Conservation (phyloP, 2,888 invertebrate species). For the Sminthurides aquaticus region DNA sequence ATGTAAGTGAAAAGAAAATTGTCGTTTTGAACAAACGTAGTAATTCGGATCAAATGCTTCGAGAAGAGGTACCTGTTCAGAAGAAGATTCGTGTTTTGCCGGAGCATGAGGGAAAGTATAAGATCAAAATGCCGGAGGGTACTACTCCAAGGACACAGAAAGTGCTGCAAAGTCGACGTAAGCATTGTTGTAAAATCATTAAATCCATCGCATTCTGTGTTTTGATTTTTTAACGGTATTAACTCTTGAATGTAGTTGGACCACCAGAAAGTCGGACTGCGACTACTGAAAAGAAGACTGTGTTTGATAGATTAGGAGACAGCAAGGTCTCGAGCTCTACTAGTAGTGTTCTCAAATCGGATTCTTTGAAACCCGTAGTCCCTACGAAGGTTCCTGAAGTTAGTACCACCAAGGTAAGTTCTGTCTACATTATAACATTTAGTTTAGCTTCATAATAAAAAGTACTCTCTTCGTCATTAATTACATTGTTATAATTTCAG, state of each 20-base stretch:
- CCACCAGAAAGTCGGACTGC: neutral
- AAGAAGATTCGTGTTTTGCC: conserved; percentile 48
- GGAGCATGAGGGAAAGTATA: conserved; percentile 54
- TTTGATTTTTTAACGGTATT: neutral
- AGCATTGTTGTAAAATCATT: neutral
- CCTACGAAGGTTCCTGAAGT: no score
- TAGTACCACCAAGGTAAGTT: no score
- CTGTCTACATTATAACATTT: no score
- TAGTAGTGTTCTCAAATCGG: conserved; percentile 11
- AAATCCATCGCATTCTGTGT: neutral
- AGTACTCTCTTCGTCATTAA: no score
- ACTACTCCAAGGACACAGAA: conserved; percentile 48
- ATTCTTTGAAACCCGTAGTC: no score
- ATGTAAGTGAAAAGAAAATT: conserved; percentile 27
- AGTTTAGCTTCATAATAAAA: no score
- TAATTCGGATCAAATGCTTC: conserved; percentile 39
- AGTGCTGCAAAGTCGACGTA: conserved; percentile 36
- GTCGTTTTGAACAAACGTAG: conserved; percentile 27
- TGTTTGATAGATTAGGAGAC: conserved; percentile 53
- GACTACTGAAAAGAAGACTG: conserved; percentile 45
- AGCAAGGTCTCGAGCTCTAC: conserved; percentile 50
- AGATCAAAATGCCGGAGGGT: conserved; percentile 50
- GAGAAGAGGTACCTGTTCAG: conserved; percentile 46
- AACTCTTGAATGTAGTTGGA: neutral
- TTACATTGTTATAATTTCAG: no score